Base-by-base conservation (phyloP, 2,888 invertebrate genomes). In the Drosophila sordidula region DNA sequence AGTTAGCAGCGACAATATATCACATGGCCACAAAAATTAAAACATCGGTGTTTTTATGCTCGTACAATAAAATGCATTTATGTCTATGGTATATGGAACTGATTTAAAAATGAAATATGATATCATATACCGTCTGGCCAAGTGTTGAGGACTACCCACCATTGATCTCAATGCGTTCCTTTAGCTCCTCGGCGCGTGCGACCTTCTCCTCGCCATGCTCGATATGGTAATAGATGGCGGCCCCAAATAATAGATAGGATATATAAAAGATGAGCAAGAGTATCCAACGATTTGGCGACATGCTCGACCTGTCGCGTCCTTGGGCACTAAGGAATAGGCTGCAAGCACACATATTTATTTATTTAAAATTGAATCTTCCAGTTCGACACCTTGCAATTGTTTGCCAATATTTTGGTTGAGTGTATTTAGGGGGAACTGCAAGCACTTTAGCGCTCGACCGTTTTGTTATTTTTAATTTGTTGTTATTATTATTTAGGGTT, bases 211-310 rank as follows among this genome's bases (percentile, higher is more conserved):
- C 92, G 34, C 94, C 94, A 87, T 95, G 95, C 93, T 97, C 97
- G 81, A 97, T 95, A 89, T 95, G 95, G 93, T 96, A 96, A 92
- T 97, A 97, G 81, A 97, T 95, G 72, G 95, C 95, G n/a, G 97
- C 97, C 9, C 97, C 97, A 66, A 97, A 94, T 84, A 97, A 93
- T 77, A 97, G 93, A 90, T 97, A 97, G 66, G 95, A 94, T 65
- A 96, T 94, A 90, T 96, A 96, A 82, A 96, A 94, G 80, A 95
- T 93, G 80, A 96, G 93, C 93, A 96, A 93, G 78, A 95, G 95
- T 75, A 96, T 93, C 94, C 96, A 95, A 93, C 96, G 95, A 93
- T 95, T 96, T 91, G 95, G 95, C 91, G 96, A 95, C 96, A 96
- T 96, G 92, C 89, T 81, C 70, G 69, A 46, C 52, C 41, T 69